These are phyloP conservation scores for Ametastegia equiseti DNA, from an alignment of 2,888 invertebrate genomes.

Conservation along the genomic window DNA sequence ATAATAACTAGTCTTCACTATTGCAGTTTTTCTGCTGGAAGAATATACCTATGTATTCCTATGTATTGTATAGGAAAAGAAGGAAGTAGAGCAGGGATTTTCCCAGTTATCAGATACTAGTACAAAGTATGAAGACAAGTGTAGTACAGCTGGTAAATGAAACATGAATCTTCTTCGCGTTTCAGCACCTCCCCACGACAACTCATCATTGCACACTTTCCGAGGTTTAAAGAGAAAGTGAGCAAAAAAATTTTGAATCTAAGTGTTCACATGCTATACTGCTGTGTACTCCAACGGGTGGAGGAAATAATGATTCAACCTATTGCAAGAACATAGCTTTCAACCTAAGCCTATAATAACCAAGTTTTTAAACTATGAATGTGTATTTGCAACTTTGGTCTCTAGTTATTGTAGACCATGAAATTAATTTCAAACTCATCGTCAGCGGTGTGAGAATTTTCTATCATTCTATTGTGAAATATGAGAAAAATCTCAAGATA, in stretches of 20 bases:
- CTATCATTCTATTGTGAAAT: not conserved
- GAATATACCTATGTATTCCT: not conserved
- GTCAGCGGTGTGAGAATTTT: too few relatives aligned
- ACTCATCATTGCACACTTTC: not conserved
- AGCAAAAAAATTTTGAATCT: conserved; percentile 11
- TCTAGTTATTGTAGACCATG: not conserved
- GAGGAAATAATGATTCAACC: not conserved
- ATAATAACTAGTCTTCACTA: not conserved
- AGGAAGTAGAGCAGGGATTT: not conserved
- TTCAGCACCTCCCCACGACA: conserved; percentile 41
- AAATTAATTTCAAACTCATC: not conserved
- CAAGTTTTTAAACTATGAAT: not conserved
- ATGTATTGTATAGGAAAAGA: not conserved
- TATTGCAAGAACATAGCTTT: not conserved
- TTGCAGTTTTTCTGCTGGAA: not conserved
- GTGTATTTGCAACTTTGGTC: not conserved
- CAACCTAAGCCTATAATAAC: not conserved
- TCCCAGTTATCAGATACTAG: not conserved
- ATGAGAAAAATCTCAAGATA: not conserved
- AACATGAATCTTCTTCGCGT: conserved; percentile 5
- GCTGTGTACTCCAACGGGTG: not conserved
- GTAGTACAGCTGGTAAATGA: not conserved
- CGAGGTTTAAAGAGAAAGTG: conserved; percentile 2
- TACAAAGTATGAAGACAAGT: not conserved
- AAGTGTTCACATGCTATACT: not conserved